Evolutionary conservation across 2,888 invertebrate species (phyloP).

Genomic region (Napeogenes sylphis): DNA sequence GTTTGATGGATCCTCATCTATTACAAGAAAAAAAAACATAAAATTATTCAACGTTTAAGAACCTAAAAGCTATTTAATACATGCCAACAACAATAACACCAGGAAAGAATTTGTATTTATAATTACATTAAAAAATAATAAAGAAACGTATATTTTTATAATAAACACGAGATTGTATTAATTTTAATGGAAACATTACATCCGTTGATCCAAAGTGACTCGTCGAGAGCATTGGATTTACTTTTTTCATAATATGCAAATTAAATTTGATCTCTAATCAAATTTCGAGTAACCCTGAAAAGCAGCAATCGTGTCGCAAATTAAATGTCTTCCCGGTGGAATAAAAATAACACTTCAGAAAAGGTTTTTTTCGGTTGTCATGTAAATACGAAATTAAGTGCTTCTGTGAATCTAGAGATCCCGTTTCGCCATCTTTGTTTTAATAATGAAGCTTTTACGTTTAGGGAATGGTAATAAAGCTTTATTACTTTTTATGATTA

Average conservation of each 20-base stretch:
- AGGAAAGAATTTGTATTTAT: background rate
- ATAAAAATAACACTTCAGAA: constrained; percentile 28
- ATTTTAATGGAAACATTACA: constrained; percentile 8
- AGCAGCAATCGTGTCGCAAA: constrained; percentile 33
- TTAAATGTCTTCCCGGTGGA: constrained; percentile 29
- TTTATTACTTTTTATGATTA: background rate
- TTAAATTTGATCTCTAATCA: constrained; percentile 29
- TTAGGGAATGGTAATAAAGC: background rate
- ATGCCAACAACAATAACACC: no score
- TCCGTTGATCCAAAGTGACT: background rate
- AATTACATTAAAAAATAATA: background rate
- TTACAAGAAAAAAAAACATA: no score
- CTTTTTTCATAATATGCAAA: constrained; percentile 28
- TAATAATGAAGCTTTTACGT: constrained; percentile 11
- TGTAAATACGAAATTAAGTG: constrained; percentile 29
- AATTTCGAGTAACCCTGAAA: constrained; percentile 25
- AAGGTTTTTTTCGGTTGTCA: constrained; percentile 25
- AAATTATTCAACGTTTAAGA: no score
- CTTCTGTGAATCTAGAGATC: constrained; percentile 21
- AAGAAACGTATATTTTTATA: background rate
- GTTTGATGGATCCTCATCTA: no score
- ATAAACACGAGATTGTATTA: background rate
- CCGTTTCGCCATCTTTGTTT: constrained; percentile 24
- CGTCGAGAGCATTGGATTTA: constrained; percentile 5
- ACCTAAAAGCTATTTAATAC: no score